These are phyloP conservation scores for Crossocerus cetratus DNA, from an alignment of 2,888 invertebrate genomes.

Conservation along the genomic window DNA sequence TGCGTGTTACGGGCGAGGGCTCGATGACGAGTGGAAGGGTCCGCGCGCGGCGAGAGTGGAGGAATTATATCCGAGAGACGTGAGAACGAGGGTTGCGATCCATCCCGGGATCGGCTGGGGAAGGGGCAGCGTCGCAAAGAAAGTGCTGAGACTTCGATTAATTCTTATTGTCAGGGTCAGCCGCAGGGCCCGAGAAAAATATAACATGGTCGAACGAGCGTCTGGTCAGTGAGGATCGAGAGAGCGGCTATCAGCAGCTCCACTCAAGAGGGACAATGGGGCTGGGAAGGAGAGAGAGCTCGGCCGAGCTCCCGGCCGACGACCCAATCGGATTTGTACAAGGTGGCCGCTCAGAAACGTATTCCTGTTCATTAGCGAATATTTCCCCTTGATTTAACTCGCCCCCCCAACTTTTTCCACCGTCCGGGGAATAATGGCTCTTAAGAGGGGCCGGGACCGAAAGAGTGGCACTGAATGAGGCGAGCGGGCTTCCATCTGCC, in stretches of 20 bases:
- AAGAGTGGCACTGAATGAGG: too few relatives aligned
- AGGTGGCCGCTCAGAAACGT: slow-evolving; percentile 39
- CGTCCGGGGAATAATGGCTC: background rate
- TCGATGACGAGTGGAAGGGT: slow-evolving; percentile 31
- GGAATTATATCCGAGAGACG: slow-evolving; percentile 47
- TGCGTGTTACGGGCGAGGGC: slow-evolving; percentile 26
- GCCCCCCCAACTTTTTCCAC: background rate
- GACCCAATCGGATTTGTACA: slow-evolving; percentile 45
- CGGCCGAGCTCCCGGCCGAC: slow-evolving; percentile 48
- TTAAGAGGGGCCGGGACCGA: too few relatives aligned
- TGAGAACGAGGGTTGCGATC: slow-evolving; percentile 1
- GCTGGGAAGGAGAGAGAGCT: slow-evolving; percentile 59
- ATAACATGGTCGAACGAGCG: slow-evolving; percentile 58
- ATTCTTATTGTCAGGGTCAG: slow-evolving; percentile 70
- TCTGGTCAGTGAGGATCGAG: slow-evolving; percentile 49
- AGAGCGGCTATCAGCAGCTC: slow-evolving; percentile 60
- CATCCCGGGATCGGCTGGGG: slow-evolving; percentile 12
- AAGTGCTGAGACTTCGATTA: slow-evolving; percentile 66
- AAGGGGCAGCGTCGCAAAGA: slow-evolving; percentile 32
- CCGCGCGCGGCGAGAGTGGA: slow-evolving; percentile 1
- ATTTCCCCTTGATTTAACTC: background rate
- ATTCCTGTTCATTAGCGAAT: slow-evolving; percentile 2
- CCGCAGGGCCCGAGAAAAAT: slow-evolving; percentile 54
- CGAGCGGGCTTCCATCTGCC: too few relatives aligned
- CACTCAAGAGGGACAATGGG: slow-evolving; percentile 63